Conservation (phyloP, 2,113 vertebrate species). For the Platysternon megacephalum region DNA sequence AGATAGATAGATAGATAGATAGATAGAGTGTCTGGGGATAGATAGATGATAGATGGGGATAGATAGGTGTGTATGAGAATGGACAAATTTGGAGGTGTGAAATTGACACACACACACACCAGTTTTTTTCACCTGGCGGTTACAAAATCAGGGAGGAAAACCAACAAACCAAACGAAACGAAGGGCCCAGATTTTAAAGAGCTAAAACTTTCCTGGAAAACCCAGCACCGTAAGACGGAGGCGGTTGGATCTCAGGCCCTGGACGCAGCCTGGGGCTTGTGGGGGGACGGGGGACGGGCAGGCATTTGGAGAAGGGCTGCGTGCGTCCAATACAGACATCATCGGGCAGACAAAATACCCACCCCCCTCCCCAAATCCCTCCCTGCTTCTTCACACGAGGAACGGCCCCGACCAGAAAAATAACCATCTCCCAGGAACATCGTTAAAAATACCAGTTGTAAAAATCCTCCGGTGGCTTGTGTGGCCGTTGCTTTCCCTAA, state of each 20-base stretch:
- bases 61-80: too few species aligned
- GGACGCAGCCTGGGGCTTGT: neutral
- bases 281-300: rapidly evolving
- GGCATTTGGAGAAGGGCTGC: neutral
- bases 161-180: neutral
- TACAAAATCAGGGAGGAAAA: neutral
- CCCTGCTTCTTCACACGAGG: neutral
- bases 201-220: neutral
- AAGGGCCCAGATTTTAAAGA: neutral
- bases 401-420: neutral
- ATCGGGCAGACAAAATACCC: conserved; percentile 7
- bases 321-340: neutral
- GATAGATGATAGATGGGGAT: too few species aligned
- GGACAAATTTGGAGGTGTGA: neutral
- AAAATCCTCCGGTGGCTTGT: neutral
- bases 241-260: neutral
- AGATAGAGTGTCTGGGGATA: too few species aligned
- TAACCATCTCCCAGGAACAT: conserved; percentile 5
- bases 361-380: neutral
- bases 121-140: neutral
- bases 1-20: too few species aligned
- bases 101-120: neutral
- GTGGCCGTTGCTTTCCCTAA: neutral
- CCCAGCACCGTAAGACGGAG: neutral
- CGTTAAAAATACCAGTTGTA: conserved; percentile 3